Conservation (phyloP, 2,888 invertebrate genomes). For the Agriopis leucophaearia region DNA sequence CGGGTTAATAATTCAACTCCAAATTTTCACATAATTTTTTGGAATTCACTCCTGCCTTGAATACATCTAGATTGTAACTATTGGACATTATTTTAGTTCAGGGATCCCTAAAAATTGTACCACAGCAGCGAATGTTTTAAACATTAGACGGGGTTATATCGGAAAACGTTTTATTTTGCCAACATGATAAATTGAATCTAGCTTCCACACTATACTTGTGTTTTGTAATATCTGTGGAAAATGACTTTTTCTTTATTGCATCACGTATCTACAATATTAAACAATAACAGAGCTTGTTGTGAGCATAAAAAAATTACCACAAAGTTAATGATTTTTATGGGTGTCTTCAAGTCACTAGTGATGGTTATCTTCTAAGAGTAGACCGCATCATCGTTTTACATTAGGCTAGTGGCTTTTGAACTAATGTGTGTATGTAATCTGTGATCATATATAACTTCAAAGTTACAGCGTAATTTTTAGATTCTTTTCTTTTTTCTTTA, state of each 20-base stretch:
- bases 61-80: neutral
- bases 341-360: too few relatives aligned
- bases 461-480: too few relatives aligned
- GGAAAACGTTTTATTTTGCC: conserved; percentile 58
- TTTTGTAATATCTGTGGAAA: conserved; percentile 14
- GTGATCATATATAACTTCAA: too few relatives aligned
- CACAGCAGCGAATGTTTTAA: conserved; percentile 70
- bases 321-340: neutral
- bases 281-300: too few relatives aligned
- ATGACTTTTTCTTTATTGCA: conserved; percentile 10
- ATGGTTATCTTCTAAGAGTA: too few relatives aligned
- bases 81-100: neutral
- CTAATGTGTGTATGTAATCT: too few relatives aligned
- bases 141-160: conserved; percentile 70
- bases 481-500: too few relatives aligned
- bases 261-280: conserved; percentile 5
- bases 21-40: too few relatives aligned
- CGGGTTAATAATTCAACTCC: too few relatives aligned
- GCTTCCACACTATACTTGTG: conserved; percentile 38
- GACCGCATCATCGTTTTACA: too few relatives aligned
- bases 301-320: neutral
- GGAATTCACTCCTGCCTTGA: too few relatives aligned
- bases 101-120: conserved; percentile 48
- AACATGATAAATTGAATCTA: conserved; percentile 65
- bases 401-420: too few relatives aligned